Base-by-base conservation (phyloP, 2,797 vertebrate genomes). In the Sebastes baramenuke region DNA sequence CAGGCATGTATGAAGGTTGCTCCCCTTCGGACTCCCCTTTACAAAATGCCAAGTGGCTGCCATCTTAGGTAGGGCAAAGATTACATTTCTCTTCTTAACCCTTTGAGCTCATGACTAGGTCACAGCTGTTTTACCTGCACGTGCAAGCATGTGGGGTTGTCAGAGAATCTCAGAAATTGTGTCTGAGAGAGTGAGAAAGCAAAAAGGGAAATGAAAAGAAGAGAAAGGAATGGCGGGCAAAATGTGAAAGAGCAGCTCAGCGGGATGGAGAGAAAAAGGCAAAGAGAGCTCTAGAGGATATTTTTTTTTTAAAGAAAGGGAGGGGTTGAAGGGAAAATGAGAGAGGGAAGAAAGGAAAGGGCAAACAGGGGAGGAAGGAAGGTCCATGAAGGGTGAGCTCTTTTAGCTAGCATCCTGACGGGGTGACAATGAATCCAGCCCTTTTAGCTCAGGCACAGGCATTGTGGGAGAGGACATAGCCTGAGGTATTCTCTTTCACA, bases 401-500 rank as follows among this genome's bases (percentile, higher is more conserved):
- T 30, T 81, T 24, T 59, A 72, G 12, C 29, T 49, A 16, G 13
- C 62, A 67, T 80, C 75, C 59, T 80, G 82, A 80, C 74, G 16
- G 25, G 62, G 56, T 58, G 71, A 90, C 83, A 82, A 78, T 81
- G 16, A 81, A 82, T 75, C 60, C 38, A 18, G 72, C 16, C 71
- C 55, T 86, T 92, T 86, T 75, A 85, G 77, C 82, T 87, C 71
- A 76, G 46, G 72, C 70, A 70, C 69, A 76, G 46, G 72, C 70
- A 72, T 82, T 86, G 83, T 75, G 75, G 67, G 74, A 54, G 68
- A 75, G 84, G 80, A 88, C 70, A 83, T 55, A 38, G 88, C 90
- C 90, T 11, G 74, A 88, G 85, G 87, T 86, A 54, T 87, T 83
- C 60, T 80, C 70, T 81, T 83, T 88, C 25, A 29, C 64, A 65